Conservation (phyloP, 2,113 vertebrate genomes). For the Laterallus jamaicensis region DNA sequence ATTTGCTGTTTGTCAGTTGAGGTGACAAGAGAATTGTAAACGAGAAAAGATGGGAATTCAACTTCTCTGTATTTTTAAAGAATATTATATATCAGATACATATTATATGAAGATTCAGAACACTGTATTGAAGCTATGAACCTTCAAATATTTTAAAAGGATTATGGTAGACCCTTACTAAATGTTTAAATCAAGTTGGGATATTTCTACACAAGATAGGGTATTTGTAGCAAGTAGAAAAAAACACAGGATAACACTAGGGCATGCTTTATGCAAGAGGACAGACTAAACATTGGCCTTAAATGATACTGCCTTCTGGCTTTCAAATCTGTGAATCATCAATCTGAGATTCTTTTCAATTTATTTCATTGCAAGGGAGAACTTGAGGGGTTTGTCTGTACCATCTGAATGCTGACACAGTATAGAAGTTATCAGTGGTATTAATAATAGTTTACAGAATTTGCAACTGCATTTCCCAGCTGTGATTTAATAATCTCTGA, state of each 20-base stretch:
- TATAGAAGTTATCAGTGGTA: neutral
- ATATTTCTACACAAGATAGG: neutral
- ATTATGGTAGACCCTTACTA: neutral
- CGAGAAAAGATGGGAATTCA: neutral
- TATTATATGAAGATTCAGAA: neutral
- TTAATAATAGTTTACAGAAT: neutral
- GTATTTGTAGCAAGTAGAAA: neutral
- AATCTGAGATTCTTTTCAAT: neutral
- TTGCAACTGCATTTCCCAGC: neutral
- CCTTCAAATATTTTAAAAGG: neutral
- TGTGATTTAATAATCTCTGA: neutral
- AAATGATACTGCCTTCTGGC: neutral
- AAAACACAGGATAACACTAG: accelerated
- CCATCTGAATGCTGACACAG: neutral
- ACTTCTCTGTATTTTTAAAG: neutral
- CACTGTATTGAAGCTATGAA: neutral
- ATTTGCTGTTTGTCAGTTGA: neutral
- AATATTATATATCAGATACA: neutral
- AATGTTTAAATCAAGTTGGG: neutral
- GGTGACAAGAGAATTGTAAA: neutral
- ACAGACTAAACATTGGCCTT: neutral
- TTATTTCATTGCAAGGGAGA: neutral
- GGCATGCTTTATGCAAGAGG: neutral
- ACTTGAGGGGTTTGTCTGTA: neutral
- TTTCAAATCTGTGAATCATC: neutral